phyloP scores from a whole-genome alignment of 2,113 vertebrate species.

The Synodontis membranacea region DNA sequence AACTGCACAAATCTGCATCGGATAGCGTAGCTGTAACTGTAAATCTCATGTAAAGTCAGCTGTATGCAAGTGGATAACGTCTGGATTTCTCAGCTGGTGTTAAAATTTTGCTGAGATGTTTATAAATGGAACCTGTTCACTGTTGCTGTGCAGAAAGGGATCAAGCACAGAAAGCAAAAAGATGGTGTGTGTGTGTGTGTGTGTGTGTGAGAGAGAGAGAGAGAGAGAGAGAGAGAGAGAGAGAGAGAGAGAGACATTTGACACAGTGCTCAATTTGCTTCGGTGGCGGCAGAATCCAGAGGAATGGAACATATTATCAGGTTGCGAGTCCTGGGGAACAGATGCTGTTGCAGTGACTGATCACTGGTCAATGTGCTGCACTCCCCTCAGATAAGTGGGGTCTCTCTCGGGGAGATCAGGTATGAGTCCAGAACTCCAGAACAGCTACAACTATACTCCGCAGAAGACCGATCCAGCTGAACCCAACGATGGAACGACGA shows the following conservation, averaged over 20 bases:
- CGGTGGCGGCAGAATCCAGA: conserved; percentile 12
- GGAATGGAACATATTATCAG: background rate
- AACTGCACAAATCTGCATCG: background rate
- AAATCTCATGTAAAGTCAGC: background rate
- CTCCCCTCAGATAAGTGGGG: background rate
- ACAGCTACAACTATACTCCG: background rate
- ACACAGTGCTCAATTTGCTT: conserved; percentile 6
- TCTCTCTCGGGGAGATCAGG: too few species aligned
- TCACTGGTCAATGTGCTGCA: background rate
- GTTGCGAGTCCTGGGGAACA: conserved; percentile 1
- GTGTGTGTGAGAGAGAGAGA: background rate
- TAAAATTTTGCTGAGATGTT: background rate
- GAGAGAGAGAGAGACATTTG: background rate
- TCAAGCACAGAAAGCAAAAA: background rate
- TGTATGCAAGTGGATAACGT: background rate
- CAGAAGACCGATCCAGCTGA: background rate
- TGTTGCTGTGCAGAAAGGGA: background rate
- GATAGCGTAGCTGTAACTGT: background rate
- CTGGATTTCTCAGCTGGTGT: background rate
- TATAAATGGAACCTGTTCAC: background rate
- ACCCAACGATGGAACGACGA: background rate
- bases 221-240: background rate
- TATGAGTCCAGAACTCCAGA: background rate
- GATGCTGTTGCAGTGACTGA: background rate
- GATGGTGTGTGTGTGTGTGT: background rate